Base-by-base conservation (phyloP, 1,140 invertebrate species). In the Laupala kohalensis region DNA sequence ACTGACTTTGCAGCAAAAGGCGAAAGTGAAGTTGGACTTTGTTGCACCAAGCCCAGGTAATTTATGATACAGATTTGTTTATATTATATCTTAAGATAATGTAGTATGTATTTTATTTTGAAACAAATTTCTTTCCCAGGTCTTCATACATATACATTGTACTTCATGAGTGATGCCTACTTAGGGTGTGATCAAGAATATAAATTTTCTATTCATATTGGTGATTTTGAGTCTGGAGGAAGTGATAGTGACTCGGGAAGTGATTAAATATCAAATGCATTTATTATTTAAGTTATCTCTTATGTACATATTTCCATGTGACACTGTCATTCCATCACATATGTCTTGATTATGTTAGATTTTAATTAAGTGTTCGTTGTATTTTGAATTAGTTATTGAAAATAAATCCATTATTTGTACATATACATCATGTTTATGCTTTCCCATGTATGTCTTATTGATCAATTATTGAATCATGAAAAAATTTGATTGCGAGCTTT, bases 131-230 rank as follows among this genome's bases (percentile, higher is more conserved):
- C 72, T 73, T 5, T 78, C 75, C 29, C 75, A 80, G 91, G 92
- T 12, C 87, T 91, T 67, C 91, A 97, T 81, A 89, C 90, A 19
- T 98, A 99, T 80, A 96, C 93, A 0, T 82, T 99, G 37, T 99
- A 97, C 82, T 99, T 96, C 80, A 99, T 99, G 96, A 97, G 94
- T 79, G 98, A 99, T 81, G 92, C 96, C 0, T 99, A 99, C 79
- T 88, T 99, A 76, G 97, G 97, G 15, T 98, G 95, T 78, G 97
- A 99, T 86, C 96, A 98, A 80, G 96, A 98, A 81, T 96, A 96
- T 78, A 91, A 91, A 78, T 92, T 96, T 79, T 87, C 84, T 1
- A 89, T 96, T 25, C 88, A 91, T 75, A 92, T 96, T 26, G 86
- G 85, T 3, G 91, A 91, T 67, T 87, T 88, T 63, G 85, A 86